These are phyloP conservation scores for Sparus aurata DNA, from an alignment of 2,797 vertebrate genomes.

Conservation along the genomic window DNA sequence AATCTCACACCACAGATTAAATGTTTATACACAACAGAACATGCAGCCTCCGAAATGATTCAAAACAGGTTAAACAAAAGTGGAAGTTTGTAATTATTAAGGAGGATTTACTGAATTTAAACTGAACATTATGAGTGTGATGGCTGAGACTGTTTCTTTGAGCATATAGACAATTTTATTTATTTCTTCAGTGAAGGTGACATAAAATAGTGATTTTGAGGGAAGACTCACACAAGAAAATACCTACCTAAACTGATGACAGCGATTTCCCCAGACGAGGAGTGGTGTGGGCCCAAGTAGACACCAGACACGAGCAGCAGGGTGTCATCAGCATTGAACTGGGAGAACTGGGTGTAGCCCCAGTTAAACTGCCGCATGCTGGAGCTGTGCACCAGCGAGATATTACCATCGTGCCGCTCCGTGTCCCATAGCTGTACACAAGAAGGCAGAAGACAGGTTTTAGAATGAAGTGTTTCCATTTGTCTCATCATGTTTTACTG, in stretches of 20 bases:
- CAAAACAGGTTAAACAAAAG: not conserved
- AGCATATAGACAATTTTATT: not conserved
- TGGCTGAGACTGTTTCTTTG: not conserved
- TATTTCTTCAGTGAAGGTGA: not conserved
- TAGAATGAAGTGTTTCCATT: not conserved
- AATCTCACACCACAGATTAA: not conserved
- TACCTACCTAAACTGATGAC: constrained; percentile 96
- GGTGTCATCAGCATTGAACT: constrained; percentile 96
- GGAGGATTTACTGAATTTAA: not conserved
- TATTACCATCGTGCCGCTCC: constrained; percentile 84
- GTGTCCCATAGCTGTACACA: constrained; percentile 93
- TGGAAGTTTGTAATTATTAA: too few relatives aligned
- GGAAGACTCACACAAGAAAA: not conserved
- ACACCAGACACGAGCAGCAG: constrained; percentile 96
- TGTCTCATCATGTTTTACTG: not conserved
- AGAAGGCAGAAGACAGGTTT: constrained; percentile 3
- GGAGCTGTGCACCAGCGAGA: constrained; percentile 93
- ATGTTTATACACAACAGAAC: not conserved
- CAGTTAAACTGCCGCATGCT: constrained; percentile 98
- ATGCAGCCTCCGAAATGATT: not conserved
- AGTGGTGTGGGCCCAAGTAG: constrained; percentile 94
- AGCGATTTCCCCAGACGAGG: constrained; percentile 95
- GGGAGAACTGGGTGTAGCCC: constrained; percentile 99
- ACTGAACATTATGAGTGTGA: not conserved
- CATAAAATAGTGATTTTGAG: not conserved